Conservation (phyloP, 2,113 vertebrate genomes). For the Boulengeromyrus knoepffleri region DNA sequence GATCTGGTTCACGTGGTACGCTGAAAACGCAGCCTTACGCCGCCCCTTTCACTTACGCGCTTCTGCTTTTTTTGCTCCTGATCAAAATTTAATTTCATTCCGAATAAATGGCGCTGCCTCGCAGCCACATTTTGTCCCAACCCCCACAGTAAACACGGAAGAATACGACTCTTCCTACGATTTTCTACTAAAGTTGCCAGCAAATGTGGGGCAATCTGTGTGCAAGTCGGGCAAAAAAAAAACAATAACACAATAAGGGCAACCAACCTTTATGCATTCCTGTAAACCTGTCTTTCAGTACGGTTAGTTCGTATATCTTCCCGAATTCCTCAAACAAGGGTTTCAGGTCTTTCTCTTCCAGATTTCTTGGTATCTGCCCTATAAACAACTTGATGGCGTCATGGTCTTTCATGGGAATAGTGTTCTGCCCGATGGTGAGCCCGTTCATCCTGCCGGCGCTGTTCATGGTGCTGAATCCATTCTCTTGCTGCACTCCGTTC, state of each 20-base stretch:
- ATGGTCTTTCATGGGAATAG: slow-evolving; percentile 96
- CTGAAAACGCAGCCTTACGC: background rate
- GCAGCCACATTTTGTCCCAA: background rate
- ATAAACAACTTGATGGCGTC: slow-evolving; percentile 99
- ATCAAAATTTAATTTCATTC: slow-evolving; percentile 19
- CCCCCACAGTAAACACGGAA: background rate
- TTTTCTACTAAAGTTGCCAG: background rate
- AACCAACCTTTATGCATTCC: slow-evolving; percentile 97
- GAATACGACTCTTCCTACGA: background rate
- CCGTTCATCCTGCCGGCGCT: slow-evolving; percentile 85
- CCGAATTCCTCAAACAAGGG: slow-evolving; percentile 98
- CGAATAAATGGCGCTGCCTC: slow-evolving; percentile 12
- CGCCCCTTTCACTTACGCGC: background rate
- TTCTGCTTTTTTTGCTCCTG: background rate
- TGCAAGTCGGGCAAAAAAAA: slow-evolving; percentile 7
- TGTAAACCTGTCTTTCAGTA: slow-evolving; percentile 96
- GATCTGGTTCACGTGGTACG: slow-evolving; percentile 52
- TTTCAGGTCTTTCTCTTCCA: slow-evolving; percentile 96
- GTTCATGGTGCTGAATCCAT: slow-evolving; percentile 82
- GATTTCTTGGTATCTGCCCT: slow-evolving; percentile 92
- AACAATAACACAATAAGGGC: slow-evolving; percentile 22
- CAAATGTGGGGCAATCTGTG: background rate
- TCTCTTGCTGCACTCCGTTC: slow-evolving; percentile 73
- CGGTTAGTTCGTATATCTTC: slow-evolving; percentile 97
- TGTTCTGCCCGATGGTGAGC: slow-evolving; percentile 72